phyloP scores from a whole-genome alignment of 2,888 invertebrate genomes.

The Anthophora plumipes region DNA sequence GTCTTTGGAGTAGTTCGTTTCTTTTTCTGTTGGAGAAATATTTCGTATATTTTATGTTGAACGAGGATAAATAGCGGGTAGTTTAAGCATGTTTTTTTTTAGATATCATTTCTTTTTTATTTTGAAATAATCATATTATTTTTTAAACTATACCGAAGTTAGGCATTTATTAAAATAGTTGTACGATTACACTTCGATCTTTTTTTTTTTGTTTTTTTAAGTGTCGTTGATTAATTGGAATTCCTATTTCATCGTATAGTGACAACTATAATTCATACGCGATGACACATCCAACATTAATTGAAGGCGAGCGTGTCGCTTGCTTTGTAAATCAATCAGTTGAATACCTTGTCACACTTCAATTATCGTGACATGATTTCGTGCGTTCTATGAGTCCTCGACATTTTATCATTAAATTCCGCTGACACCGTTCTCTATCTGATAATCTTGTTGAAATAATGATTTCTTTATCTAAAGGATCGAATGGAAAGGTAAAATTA shows the following conservation, averaged over 20 bases:
- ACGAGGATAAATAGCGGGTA: too few species aligned
- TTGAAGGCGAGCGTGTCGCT: constrained; percentile 26
- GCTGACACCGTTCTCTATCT: constrained; percentile 5
- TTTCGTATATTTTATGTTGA: not conserved
- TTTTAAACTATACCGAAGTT: too few species aligned
- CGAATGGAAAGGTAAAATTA: not conserved
- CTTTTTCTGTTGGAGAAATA: not conserved
- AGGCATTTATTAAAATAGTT: not conserved
- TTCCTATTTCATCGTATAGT: not conserved
- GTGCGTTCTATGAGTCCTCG: constrained; percentile 20
- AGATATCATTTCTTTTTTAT: too few species aligned
- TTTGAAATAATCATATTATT: too few species aligned
- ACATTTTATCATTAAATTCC: constrained; percentile 18
- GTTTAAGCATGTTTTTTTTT: too few species aligned
- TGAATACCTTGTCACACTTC: constrained; percentile 55
- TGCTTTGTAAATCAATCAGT: constrained; percentile 45
- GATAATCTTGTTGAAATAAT: not conserved
- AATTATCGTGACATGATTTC: constrained; percentile 37
- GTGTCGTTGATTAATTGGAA: not conserved
- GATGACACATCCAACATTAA: constrained; percentile 7
- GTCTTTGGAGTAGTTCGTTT: constrained; percentile 9
- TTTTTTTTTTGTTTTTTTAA: too few species aligned
- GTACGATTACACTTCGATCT: too few species aligned
- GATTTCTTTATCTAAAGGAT: constrained; percentile 14
- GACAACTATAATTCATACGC: not conserved